phyloP scores from a whole-genome alignment of 2,888 invertebrate species.

The Drosophila helvetica region DNA sequence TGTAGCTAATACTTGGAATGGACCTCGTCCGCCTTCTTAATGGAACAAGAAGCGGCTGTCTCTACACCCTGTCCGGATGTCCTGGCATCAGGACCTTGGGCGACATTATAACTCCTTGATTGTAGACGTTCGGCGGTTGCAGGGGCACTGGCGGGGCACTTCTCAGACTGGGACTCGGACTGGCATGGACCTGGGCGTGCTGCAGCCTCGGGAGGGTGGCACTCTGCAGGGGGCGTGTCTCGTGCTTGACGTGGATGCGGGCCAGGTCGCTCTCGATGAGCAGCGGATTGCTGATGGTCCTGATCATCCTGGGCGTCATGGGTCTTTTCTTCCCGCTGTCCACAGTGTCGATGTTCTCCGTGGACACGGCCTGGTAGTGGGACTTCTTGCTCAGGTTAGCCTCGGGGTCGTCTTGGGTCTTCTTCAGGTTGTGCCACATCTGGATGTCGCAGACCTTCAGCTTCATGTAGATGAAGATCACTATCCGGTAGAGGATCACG shows the following conservation, averaged over 20 bases:
- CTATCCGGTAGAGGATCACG: conserved; percentile 60
- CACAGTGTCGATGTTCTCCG: conserved; percentile 61
- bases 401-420: conserved; percentile 64
- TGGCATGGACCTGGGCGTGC: conserved; percentile 45
- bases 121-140: conserved; percentile 45
- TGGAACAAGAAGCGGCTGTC: not conserved
- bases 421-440: conserved; percentile 67
- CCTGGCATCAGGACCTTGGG: conserved; percentile 62
- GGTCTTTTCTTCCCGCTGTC: conserved; percentile 37
- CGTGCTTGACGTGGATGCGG: conserved; percentile 63
- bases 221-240: conserved; percentile 58
- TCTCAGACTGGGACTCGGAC: conserved; percentile 64
- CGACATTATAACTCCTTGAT: conserved; percentile 62
- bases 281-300: conserved; percentile 68
- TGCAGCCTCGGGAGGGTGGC: conserved; percentile 53
- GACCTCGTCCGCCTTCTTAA: conserved; percentile 7
- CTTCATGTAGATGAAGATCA: conserved; percentile 65
- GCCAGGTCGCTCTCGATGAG: conserved; percentile 64
- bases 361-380: conserved; percentile 60
- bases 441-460: conserved; percentile 64
- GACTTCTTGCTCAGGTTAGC: conserved; percentile 55
- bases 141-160: conserved; percentile 65
- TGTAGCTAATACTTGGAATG: conserved; percentile 28
- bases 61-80: conserved; percentile 23
- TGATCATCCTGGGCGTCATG: conserved; percentile 54